Evolutionary conservation across 2,797 vertebrate genomes (phyloP).

Genomic region (Geotrypetes seraphini): DNA sequence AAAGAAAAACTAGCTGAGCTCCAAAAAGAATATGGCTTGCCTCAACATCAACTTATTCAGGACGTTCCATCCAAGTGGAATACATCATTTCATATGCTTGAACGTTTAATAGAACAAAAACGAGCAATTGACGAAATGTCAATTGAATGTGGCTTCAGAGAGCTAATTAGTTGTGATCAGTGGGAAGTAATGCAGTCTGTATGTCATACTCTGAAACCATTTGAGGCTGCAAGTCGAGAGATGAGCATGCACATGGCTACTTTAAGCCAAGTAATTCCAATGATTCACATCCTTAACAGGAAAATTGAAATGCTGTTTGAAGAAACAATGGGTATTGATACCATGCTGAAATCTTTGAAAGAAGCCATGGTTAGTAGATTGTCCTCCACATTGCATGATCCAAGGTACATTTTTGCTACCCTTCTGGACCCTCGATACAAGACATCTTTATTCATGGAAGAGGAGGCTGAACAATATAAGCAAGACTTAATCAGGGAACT

Average conservation of each 20-base stretch:
- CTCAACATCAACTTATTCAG: constrained; percentile 83
- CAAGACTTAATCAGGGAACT: constrained; percentile 89
- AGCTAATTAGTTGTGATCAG: constrained; percentile 92
- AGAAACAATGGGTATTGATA: constrained; percentile 94
- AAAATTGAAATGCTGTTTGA: constrained; percentile 92
- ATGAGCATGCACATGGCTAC: constrained; percentile 85
- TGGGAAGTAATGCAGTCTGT: constrained; percentile 97
- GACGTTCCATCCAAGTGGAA: constrained; percentile 90
- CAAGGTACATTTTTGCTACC: constrained; percentile 83
- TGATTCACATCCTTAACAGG: constrained; percentile 89
- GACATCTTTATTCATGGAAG: constrained; percentile 89
- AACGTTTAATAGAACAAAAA: constrained; percentile 90
- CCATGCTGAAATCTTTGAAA: constrained; percentile 87
- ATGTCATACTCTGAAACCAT: constrained; percentile 88
- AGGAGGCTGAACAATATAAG: constrained; percentile 87
- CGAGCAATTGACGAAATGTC: constrained; percentile 86
- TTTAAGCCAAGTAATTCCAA: constrained; percentile 92
- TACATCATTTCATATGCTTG: constrained; percentile 90
- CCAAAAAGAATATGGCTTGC: constrained; percentile 74
- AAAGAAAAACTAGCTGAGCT: constrained; percentile 82
- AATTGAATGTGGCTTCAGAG: constrained; percentile 86
- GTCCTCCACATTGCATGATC: constrained; percentile 79
- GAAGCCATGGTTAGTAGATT: constrained; percentile 87
- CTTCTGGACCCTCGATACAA: constrained; percentile 95
- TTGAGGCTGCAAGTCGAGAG: constrained; percentile 84